Base-by-base conservation (phyloP, 2,797 vertebrate genomes). In the Cygnus olor region DNA sequence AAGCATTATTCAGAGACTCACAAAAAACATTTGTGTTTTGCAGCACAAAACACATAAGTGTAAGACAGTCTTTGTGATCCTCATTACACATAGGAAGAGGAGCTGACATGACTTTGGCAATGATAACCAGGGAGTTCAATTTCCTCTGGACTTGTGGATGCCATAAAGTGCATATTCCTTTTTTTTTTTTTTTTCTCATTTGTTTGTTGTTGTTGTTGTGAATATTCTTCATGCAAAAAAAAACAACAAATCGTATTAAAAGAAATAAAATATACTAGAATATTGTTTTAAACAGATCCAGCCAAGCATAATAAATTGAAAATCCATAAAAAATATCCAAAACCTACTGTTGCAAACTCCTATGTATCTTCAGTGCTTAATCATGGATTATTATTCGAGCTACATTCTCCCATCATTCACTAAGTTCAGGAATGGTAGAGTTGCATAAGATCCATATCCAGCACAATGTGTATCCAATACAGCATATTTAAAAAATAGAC, bases 91-190 rank as follows among this genome's bases (percentile, higher is more conserved):
- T 27, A 70, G 54, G 30, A 66, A 38, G 65, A 94, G 66, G 16
- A 2, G 1, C 38, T 86, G 72, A 82, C 47, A 1, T 47, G 66
- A n/a, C 74, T 93, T 89, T 93, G 94, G 79, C 85, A 83, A 17
- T 32, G 69, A 66, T 11, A 74, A 66, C 53, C 36, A 40, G 63
- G 92, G 82, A 94, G 82, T 86, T 96, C 72, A 88, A 91, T 88
- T 85, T 85, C 77, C 64, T 88, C 51, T 79, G 77, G 65, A 70
- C 14, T 3, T 32, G 74, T 11, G 54, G 40, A 61, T 78, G 61
- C 80, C 4, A 2, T 78, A 72, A 87, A 70, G 3, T 42, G 32
- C 32, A 1, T 58, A 51, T 83, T 58, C 78, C 38, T 21, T 64
- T 34, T 56, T 81, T 19, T 44, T 44, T 18, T 45, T 44, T 7